A percentile compares a stretch with the other conserved stretches of the same genome.
phyloP scores from a whole-genome alignment of 53 echinoderm and acorn worm species.

The Temnopleurus reevesii region DNA sequence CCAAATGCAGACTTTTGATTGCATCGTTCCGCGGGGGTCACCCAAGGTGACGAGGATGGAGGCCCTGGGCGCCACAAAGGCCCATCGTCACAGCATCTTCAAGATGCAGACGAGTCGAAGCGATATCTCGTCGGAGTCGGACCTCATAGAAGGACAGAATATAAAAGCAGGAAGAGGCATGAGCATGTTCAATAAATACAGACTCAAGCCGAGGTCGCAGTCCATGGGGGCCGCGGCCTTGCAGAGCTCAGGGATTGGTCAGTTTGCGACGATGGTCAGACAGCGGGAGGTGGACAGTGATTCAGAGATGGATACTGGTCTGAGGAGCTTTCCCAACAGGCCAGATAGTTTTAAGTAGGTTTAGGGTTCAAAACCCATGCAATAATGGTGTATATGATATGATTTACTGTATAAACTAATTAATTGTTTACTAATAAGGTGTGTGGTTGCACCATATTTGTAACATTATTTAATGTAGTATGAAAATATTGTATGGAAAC shows the following conservation, averaged over 20 bases:
- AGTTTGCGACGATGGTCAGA: slow-evolving; percentile 63
- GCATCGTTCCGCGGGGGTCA: slow-evolving; percentile 53
- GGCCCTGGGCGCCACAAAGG: slow-evolving; percentile 59
- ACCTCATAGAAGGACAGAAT: not conserved
- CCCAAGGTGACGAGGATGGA: slow-evolving; percentile 50
- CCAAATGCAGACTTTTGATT: slow-evolving; percentile 55
- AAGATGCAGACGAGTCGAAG: slow-evolving; percentile 57
- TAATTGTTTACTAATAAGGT: too few species aligned
- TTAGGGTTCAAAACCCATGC: not conserved
- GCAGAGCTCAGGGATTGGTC: slow-evolving; percentile 79
- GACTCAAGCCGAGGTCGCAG: slow-evolving; percentile 77
- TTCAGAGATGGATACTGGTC: slow-evolving; percentile 67
- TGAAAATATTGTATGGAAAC: too few species aligned
- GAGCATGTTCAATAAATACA: slow-evolving; percentile 51
- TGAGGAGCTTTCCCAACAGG: slow-evolving; percentile 40
- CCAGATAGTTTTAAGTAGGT: slow-evolving; percentile 93
- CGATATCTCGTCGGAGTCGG: not conserved
- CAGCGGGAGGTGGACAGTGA: slow-evolving; percentile 85
- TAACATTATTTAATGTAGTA: too few species aligned
- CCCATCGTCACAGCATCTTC: slow-evolving; percentile 70
- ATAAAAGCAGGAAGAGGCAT: slow-evolving; percentile 15
- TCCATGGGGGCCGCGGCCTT: slow-evolving; percentile 80
- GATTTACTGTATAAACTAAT: too few species aligned
- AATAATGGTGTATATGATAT: too few species aligned
- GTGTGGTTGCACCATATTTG: too few species aligned